Percentiles rank a stretch among this genome's conserved stretches.
Conservation (phyloP, 2,113 vertebrate species). For the Antechinus flavipes region DNA sequence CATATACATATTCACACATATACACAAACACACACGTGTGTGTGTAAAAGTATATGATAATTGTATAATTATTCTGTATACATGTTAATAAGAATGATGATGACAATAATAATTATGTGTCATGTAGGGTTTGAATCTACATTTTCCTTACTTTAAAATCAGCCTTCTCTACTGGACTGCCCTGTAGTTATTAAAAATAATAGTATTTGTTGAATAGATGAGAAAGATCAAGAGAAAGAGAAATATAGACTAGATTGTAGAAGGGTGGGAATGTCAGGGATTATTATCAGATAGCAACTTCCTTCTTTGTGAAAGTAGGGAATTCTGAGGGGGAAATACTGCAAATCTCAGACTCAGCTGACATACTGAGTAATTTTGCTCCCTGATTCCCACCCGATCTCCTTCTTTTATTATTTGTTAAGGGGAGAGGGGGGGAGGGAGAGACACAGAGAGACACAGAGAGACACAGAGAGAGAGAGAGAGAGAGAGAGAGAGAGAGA, state of each 20-base stretch:
- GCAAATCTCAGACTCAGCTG: not conserved
- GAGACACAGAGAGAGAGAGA: not conserved
- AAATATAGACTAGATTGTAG: not conserved
- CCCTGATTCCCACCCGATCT: too few species aligned
- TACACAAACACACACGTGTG: too few species aligned
- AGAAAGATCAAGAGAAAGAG: not conserved
- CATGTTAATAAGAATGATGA: not conserved
- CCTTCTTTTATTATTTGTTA: not conserved
- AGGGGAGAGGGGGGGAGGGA: accelerated
- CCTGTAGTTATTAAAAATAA: not conserved
- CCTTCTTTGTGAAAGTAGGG: not conserved
- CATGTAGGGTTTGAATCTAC: not conserved
- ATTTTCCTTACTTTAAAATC: not conserved
- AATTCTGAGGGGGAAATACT: not conserved
- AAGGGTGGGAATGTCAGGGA: not conserved
- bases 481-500: not conserved
- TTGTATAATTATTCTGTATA: too few species aligned
- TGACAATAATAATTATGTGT: not conserved
- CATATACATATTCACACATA: not conserved
- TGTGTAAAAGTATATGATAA: too few species aligned
- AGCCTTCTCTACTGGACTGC: not conserved
- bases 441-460: not conserved
- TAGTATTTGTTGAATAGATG: not conserved
- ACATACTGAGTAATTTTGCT: not conserved
- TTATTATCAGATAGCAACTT: not conserved